A percentile compares a stretch with the other conserved stretches of the same genome.
These are phyloP conservation scores for Atherix ibis DNA, from an alignment of 2,888 invertebrate species.

Conservation along the genomic window DNA sequence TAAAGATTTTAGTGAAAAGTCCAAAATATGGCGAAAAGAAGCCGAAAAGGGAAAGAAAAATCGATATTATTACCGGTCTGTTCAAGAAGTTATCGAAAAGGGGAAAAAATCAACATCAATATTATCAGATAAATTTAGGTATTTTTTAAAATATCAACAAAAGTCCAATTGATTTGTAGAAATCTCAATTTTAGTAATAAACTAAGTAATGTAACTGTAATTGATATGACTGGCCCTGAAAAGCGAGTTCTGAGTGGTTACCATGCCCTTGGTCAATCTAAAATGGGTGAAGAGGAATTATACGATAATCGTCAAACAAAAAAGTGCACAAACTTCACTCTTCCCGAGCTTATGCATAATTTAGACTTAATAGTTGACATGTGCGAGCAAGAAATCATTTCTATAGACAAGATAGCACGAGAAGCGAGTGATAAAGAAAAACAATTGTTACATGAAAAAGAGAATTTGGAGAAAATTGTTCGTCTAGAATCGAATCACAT, in stretches of 20 bases:
- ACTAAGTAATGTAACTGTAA: slow-evolving; percentile 83
- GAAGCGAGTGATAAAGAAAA: slow-evolving; percentile 65
- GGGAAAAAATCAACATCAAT: slow-evolving; percentile 43
- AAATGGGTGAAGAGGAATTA: slow-evolving; percentile 39
- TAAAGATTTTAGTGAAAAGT: slow-evolving; percentile 44
- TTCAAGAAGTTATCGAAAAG: slow-evolving; percentile 81
- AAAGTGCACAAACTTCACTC: slow-evolving; percentile 48
- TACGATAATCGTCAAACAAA: slow-evolving; percentile 48
- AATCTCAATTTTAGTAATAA: slow-evolving; percentile 45
- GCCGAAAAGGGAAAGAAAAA: slow-evolving; percentile 44
- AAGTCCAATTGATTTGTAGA: too few relatives aligned
- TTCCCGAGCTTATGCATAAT: slow-evolving; percentile 89
- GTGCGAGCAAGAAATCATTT: slow-evolving; percentile 89
- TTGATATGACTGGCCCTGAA: slow-evolving; percentile 97
- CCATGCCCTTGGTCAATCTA: slow-evolving; percentile 66
- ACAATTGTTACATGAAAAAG: slow-evolving; percentile 63
- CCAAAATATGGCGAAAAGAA: slow-evolving; percentile 55
- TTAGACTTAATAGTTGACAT: slow-evolving; percentile 78
- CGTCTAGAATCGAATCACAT: slow-evolving; percentile 58
- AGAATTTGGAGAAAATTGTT: slow-evolving; percentile 48
- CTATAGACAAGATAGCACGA: slow-evolving; percentile 61
- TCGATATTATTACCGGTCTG: slow-evolving; percentile 67
- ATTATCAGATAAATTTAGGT: slow-evolving; percentile 22
- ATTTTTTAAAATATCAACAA: background rate
- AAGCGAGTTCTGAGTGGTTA: slow-evolving; percentile 83